phyloP scores from a whole-genome alignment of 2,113 vertebrate species.

The Perca flavescens region DNA sequence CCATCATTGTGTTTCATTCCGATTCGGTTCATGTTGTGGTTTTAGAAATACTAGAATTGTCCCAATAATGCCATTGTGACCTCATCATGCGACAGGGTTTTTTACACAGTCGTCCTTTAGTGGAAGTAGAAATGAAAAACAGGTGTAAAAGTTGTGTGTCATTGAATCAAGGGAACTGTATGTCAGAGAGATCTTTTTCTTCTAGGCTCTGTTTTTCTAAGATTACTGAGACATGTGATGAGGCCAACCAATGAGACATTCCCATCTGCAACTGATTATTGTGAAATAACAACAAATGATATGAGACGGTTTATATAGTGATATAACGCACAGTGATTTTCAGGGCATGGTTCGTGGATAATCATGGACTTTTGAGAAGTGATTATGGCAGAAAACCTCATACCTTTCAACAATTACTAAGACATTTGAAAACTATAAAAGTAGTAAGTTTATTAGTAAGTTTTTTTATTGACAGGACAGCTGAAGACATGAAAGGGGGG shows the following conservation, averaged over 20 bases:
- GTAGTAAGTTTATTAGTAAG: background rate
- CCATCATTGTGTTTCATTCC: background rate
- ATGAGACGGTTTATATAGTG: conserved; percentile 49
- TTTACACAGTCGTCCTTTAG: conserved; percentile 13
- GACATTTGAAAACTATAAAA: background rate
- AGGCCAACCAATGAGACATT: conserved; percentile 45
- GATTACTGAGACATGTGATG: conserved; percentile 27
- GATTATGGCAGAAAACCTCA: background rate
- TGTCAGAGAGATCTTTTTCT: conserved; percentile 16
- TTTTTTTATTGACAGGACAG: no score
- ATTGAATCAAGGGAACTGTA: conserved; percentile 24
- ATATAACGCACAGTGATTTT: conserved; percentile 42
- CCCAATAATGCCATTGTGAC: conserved; percentile 7
- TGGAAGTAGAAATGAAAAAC: conserved; percentile 49
- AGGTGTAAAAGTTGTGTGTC: conserved; percentile 32
- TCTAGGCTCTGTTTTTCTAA: conserved; percentile 47
- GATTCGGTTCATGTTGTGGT: background rate
- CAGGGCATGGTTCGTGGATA: conserved; percentile 22
- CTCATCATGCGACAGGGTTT: background rate
- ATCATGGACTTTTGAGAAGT: conserved; percentile 22
- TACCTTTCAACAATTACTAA: conserved; percentile 8
- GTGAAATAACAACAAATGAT: conserved; percentile 55
- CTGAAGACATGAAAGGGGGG: no score
- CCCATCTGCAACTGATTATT: conserved; percentile 67
- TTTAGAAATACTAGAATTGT: conserved; percentile 2